Conservation (phyloP, 2,888 invertebrate genomes). For the Priocnemis perturbator region DNA sequence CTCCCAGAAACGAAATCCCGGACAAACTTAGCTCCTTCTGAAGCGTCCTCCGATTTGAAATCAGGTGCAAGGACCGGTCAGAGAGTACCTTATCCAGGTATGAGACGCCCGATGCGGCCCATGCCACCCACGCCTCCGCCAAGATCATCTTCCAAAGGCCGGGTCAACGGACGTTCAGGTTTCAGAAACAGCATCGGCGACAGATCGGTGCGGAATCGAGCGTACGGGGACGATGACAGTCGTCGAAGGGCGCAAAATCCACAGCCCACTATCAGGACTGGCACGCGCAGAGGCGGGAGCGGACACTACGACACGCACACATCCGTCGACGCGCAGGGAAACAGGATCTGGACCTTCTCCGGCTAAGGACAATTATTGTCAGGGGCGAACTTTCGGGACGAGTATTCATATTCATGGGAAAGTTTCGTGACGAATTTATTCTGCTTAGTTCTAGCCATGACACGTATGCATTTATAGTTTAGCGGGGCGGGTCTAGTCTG, state of each 20-base stretch:
- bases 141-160: slow-evolving; percentile 58
- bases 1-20: no score
- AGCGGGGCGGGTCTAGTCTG: no score
- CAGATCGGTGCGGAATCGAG: slow-evolving; percentile 59
- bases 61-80: slow-evolving; percentile 29
- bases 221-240: slow-evolving; percentile 53
- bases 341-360: slow-evolving; percentile 70
- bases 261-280: slow-evolving; percentile 42
- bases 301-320: slow-evolving; percentile 65
- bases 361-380: slow-evolving; percentile 46
- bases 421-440: no score
- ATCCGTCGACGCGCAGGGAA: slow-evolving; percentile 62
- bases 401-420: no score
- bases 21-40: slow-evolving; percentile 20
- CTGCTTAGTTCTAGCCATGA: no score
- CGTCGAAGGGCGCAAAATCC: slow-evolving; percentile 18
- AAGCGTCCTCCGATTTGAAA: slow-evolving; percentile 48
- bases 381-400: no score
- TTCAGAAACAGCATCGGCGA: slow-evolving; percentile 62
- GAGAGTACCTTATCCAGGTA: slow-evolving; percentile 16
- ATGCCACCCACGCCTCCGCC: slow-evolving; percentile 63
- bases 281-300: slow-evolving; percentile 41
- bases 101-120: slow-evolving; percentile 31
- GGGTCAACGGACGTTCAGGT: slow-evolving; percentile 54
- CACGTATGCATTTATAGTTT: no score